Percentiles rank a stretch among this genome's conserved stretches.
Evolutionary conservation across 2,888 invertebrate genomes (phyloP).

Genomic region (Selenia dentaria): DNA sequence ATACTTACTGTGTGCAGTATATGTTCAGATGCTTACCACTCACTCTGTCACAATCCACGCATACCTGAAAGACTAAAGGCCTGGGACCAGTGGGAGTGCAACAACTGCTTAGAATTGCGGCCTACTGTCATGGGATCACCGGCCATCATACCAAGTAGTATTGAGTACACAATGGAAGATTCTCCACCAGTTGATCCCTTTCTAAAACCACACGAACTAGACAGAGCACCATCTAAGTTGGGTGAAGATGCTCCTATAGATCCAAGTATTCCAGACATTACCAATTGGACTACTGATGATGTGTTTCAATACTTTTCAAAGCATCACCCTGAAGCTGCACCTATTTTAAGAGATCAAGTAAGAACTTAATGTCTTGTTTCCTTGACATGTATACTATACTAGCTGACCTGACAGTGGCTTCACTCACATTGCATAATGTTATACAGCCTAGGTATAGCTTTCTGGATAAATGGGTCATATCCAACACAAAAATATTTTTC

Average conservation of each 20-base stretch:
- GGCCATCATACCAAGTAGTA: slow-evolving; percentile 57
- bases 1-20: slow-evolving; percentile 91
- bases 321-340: slow-evolving; percentile 92
- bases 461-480: too few relatives aligned
- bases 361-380: too few relatives aligned
- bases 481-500: too few relatives aligned
- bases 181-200: slow-evolving; percentile 66
- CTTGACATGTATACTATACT: too few relatives aligned
- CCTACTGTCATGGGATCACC: slow-evolving; percentile 67
- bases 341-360: slow-evolving; percentile 93
- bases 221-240: slow-evolving; percentile 67
- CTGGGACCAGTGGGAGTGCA: slow-evolving; percentile 89
- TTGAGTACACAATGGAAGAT: slow-evolving; percentile 54
- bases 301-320: slow-evolving; percentile 92
- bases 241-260: slow-evolving; percentile 81
- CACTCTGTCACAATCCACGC: slow-evolving; percentile 90
- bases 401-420: too few relatives aligned
- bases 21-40: slow-evolving; percentile 94
- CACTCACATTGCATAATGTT: too few relatives aligned
- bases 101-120: slow-evolving; percentile 84
- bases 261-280: slow-evolving; percentile 90
- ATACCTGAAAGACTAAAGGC: slow-evolving; percentile 83
- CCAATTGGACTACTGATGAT: slow-evolving; percentile 92
- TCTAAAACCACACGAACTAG: slow-evolving; percentile 74
- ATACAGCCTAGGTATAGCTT: too few relatives aligned